These are phyloP conservation scores for Neostethus bicornis DNA, from an alignment of 2,797 vertebrate genomes.

Conservation along the genomic window DNA sequence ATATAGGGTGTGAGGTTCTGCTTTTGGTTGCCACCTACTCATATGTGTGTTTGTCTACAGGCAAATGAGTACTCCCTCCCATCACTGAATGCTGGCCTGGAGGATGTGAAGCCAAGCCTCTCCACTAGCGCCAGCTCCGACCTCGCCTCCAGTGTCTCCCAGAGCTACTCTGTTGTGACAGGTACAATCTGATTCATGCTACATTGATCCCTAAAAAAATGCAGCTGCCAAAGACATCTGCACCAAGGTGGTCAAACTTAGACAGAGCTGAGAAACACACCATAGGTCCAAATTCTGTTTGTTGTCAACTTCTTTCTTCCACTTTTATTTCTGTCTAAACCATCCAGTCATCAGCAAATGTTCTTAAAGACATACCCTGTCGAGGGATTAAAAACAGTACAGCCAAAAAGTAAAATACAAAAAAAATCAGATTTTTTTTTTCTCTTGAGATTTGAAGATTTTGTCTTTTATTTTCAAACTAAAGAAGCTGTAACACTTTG, in stretches of 20 bases:
- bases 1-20: slow-evolving; percentile 4
- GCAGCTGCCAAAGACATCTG: slow-evolving; percentile 39
- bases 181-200: slow-evolving; percentile 84
- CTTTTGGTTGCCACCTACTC: slow-evolving; percentile 24
- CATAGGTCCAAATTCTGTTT: slow-evolving; percentile 4
- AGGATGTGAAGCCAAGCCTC: slow-evolving; percentile 99
- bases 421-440: neutral
- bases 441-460: slow-evolving; percentile 2
- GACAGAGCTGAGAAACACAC: slow-evolving; percentile 14
- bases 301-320: slow-evolving; percentile 2
- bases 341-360: neutral
- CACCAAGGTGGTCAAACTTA: slow-evolving; percentile 27
- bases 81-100: slow-evolving; percentile 93
- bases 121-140: slow-evolving; percentile 95
- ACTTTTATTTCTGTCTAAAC: neutral
- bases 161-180: slow-evolving; percentile 96
- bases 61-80: slow-evolving; percentile 98
- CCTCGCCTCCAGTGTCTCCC: slow-evolving; percentile 97
- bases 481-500: slow-evolving; percentile 22
- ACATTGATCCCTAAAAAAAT: slow-evolving; percentile 49
- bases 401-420: neutral
- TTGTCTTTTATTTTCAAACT: slow-evolving; percentile 15
- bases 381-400: neutral
- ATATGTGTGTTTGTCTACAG: slow-evolving; percentile 77
- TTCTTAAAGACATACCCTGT: neutral